Evolutionary conservation across 2,888 invertebrate genomes (phyloP), one percentile per base, ranked within the genome.

Genomic region (Eurytoma californica): DNA sequence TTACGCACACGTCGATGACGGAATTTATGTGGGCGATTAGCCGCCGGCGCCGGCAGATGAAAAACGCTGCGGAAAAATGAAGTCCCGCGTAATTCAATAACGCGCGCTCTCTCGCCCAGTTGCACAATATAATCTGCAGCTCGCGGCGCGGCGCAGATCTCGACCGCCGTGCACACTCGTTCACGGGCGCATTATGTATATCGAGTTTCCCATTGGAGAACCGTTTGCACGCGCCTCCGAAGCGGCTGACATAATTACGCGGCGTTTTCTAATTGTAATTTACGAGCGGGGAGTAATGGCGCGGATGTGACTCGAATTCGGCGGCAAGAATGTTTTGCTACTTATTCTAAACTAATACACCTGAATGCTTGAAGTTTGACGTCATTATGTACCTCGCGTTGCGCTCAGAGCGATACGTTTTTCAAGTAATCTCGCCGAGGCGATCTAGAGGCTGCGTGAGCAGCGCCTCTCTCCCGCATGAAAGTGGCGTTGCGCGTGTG

Each of bases 191-290:
- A 30, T 58, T 58, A 55, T 39, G 39, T 39, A 9, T 78, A 79
- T 81, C 77, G 79, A 69, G 67, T 79, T 76, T 77, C 79, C 69
- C 60, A 69, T 9, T 47, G 47, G 20, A 24, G 16, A 75, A 24
- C 68, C 16, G 18, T 58, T 24, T 67, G 47, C 28, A 47, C 39
- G 49, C 30, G 16, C 60, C 51, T n/a, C 57, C 30, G 30, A 14
- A 4, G 9, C 18, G 66, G 63, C 72, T 78, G 72, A 78, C 77
- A 75, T 74, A 80, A 75, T 79, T 79, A 70, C 61, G 24, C 39
- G 57, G 55, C 72, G 51, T 68, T 78, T 73, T 78, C 65, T 80
- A 80, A 80, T 72, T 75, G 67, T 78, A 65, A 81, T 78, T 81
- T 78, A 81, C 66, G 65, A 76, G 61, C 63, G 61, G 30, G 70